Evolutionary conservation across 2,888 invertebrate species (phyloP), one percentile per base, ranked within the genome.

Genomic region (Tipula lateralis): DNA sequence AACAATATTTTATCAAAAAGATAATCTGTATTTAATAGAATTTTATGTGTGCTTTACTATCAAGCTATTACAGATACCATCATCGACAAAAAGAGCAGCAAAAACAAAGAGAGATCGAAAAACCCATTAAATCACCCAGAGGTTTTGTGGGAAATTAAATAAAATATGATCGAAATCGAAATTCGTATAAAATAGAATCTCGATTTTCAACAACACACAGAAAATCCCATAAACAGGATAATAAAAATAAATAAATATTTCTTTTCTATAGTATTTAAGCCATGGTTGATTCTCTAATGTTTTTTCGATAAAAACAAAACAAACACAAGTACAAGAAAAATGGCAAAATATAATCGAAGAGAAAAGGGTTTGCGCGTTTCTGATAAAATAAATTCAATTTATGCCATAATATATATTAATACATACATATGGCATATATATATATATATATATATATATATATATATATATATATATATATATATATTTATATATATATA

Each of bases 161-260:
- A 66, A 66, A 66, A 66, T 66, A 66, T 66, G 66, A 66, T 66
- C 66, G 66, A 66, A 66, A 24, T 66, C 66, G 66, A 66, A 66
- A 66, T 66, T 66, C 66, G 24, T 44, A 44, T 6, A 36, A 32
- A 32, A 50, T 16, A 44, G 16, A 50, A 50, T 6, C 16, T 50
- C 16, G 16, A 4, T 16, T n/a, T 50, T 50, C 16, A 50, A 50
- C 19, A 16, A 50, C 44, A 12, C 66, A 66, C 66, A 66, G 24
- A 66, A 66, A 66, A 24, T 50, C 19, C 24, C 9, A 66, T 66
- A 66, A 66, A 66, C 24, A 66, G 66, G 24, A 66, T 66, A 66
- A 66, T 66, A 66, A 66, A 66, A 66, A 66, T 66, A 66, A 19
- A 66, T 66, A 24, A 66, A 66, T 66, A n/a, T 66, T 66, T 66